phyloP scores from a whole-genome alignment of 2,797 vertebrate genomes.

The Sibirionetta formosa region DNA sequence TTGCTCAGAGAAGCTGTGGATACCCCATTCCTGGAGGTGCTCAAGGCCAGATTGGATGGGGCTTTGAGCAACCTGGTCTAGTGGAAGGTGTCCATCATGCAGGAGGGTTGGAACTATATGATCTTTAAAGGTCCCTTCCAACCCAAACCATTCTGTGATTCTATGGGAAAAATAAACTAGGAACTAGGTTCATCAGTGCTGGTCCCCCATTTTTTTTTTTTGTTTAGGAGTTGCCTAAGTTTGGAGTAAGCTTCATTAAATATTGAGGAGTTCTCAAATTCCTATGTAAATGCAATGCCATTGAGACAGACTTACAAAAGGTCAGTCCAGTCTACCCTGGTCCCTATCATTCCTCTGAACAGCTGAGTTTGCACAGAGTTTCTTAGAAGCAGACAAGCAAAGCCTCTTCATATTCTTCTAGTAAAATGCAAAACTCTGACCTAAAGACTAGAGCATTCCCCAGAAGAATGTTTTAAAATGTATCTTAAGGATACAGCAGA shows the following conservation, averaged over 20 bases:
- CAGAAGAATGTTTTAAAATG: background rate
- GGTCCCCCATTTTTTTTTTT: no score
- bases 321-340: background rate
- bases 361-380: background rate
- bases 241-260: background rate
- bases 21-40: no score
- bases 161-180: background rate
- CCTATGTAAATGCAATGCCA: background rate
- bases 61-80: no score
- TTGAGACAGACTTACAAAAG: background rate
- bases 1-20: background rate
- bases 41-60: no score
- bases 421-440: background rate
- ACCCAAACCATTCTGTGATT: no score
- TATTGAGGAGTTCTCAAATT: background rate
- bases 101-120: no score
- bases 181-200: background rate
- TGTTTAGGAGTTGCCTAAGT: background rate
- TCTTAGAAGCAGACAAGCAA: background rate
- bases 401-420: background rate
- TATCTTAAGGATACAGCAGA: background rate
- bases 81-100: no score
- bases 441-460: background rate
- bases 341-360: background rate
- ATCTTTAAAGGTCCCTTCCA: no score